Evolutionary conservation across 1,140 invertebrate genomes (phyloP).

Genomic region (Notospermus geniculatus): DNA sequence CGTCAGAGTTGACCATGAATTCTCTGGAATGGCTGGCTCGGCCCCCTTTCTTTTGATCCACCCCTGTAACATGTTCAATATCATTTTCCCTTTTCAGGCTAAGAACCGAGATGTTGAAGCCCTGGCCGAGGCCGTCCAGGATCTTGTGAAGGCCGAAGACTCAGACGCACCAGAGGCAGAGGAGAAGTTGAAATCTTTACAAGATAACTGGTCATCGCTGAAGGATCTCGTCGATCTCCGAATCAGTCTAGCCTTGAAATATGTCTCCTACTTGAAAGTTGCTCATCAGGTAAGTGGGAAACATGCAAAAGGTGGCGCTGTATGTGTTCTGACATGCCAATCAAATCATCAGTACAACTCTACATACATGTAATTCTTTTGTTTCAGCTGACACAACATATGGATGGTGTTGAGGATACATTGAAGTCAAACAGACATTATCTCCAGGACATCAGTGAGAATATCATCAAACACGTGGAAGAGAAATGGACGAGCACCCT

Average conservation of each 20-base stretch:
- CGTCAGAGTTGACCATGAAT: background rate
- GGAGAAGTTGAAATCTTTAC: conserved; percentile 45
- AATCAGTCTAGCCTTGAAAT: conserved; percentile 63
- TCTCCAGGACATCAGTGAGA: conserved; percentile 48
- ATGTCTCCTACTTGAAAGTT: conserved; percentile 73
- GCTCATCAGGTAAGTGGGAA: conserved; percentile 60
- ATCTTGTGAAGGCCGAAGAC: conserved; percentile 68
- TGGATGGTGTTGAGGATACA: conserved; percentile 66
- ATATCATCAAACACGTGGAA: conserved; percentile 46
- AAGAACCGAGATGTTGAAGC: conserved; percentile 69
- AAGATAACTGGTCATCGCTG: conserved; percentile 64
- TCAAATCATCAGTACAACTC: no score
- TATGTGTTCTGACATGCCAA: no score
- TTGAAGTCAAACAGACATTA: conserved; percentile 61
- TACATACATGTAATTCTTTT: no score
- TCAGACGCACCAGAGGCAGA: conserved; percentile 63
- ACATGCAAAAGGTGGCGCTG: background rate
- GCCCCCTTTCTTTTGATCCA: background rate
- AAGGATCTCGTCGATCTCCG: conserved; percentile 66
- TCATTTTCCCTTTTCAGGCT: conserved; percentile 56
- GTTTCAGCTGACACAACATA: conserved; percentile 53
- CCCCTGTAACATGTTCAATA: background rate
- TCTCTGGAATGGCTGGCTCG: background rate
- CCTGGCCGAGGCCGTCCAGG: conserved; percentile 63
- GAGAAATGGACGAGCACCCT: conserved; percentile 43